Evolutionary conservation across 2,113 vertebrate species (phyloP), one percentile per base, ranked within the genome.

Genomic region (Tretioscincus oriximinensis): DNA sequence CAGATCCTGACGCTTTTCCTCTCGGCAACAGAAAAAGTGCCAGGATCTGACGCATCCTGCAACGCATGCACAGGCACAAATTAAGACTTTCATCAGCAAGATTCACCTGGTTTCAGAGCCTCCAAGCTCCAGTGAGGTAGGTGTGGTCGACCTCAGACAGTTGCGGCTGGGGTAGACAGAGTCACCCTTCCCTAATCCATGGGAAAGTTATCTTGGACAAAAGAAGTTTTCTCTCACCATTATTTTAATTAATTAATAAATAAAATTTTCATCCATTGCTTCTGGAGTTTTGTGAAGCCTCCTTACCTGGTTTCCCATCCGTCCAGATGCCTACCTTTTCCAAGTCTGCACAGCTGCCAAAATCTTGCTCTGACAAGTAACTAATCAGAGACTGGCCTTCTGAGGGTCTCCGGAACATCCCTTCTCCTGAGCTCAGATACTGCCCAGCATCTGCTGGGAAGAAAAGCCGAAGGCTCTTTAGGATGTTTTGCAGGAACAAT

Each of bases 311-410:
- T 16, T 18, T 47, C 63, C 10, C 3, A 29, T 14, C 49, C 58
- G 54, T 66, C 21, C 51, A 18, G 20, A 54, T 41, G 11, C 81
- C 81, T 88, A 98, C 98, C 98, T 99, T 99, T 88, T 99, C 98
- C 22, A 99, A 95, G 88, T 99, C 98, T 80, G 98, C 98, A 90
- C 98, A 99, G 91, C 98, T 99, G 88, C 98, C 98, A 9, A 99
- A 99, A 93, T 99, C 98, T 95, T 99, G 98, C 94, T 99, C 98
- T 11, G 98, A 99, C 87, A 99, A 94, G 92, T 99, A 99, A 90
- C 98, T 99, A 95, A 99, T 99, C 83, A 99, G 97, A 31, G 98
- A 99, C 93, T 99, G 98, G 41, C 98, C 98, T 92, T 99, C 96
- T 0, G 96, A 98, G 0, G 98, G 98, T 86, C 97, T 97, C 88